Evolutionary conservation across 2,797 vertebrate species (phyloP).

Genomic region (Danio kyathit): DNA sequence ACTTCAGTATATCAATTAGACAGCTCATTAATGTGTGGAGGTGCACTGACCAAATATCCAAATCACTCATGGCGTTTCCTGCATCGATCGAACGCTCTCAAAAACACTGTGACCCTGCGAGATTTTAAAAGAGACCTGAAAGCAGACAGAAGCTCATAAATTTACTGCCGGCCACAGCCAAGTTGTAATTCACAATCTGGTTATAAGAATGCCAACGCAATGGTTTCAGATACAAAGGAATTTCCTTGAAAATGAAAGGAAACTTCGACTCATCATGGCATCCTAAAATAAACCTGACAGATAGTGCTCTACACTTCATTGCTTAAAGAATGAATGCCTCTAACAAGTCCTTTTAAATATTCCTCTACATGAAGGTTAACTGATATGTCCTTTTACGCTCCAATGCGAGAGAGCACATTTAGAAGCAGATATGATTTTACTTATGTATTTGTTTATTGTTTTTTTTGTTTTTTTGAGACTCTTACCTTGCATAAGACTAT

Average conservation of each 20-base stretch:
- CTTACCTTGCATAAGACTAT: background rate
- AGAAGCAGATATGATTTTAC: slow-evolving; percentile 23
- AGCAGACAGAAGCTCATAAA: slow-evolving; percentile 5
- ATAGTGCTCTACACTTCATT: slow-evolving; percentile 1
- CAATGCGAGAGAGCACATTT: background rate
- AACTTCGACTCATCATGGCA: background rate
- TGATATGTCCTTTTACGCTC: slow-evolving; percentile 28
- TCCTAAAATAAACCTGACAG: background rate
- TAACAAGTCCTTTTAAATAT: slow-evolving; percentile 22
- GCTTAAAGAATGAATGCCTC: background rate
- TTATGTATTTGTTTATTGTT: slow-evolving; percentile 24
- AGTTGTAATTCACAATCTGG: background rate
- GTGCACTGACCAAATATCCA: slow-evolving; percentile 53
- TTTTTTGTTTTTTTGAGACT: too few relatives aligned
- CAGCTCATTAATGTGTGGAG: slow-evolving; percentile 59
- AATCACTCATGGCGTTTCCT: slow-evolving; percentile 24
- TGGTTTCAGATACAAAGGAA: background rate
- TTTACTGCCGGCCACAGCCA: background rate
- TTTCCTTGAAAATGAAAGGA: background rate
- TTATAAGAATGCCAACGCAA: background rate
- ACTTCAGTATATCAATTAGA: slow-evolving; percentile 65
- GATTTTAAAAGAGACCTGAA: background rate
- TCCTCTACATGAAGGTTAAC: slow-evolving; percentile 40
- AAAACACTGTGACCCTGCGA: slow-evolving; percentile 39
- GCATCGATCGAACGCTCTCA: slow-evolving; percentile 40